These are phyloP conservation scores for Melinaea menophilus DNA, from an alignment of 2,888 invertebrate species.

Conservation along the genomic window DNA sequence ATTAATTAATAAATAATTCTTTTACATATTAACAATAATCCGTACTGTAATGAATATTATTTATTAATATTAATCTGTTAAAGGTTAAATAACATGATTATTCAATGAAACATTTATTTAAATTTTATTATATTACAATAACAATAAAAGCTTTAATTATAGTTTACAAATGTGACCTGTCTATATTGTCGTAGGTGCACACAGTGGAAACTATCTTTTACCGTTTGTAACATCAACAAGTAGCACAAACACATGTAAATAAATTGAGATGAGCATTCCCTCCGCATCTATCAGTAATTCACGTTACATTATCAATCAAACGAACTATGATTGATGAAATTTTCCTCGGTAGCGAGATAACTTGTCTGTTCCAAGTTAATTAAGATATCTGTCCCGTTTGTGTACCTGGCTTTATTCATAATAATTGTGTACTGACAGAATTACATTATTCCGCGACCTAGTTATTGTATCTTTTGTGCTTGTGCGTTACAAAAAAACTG, in stretches of 20 bases:
- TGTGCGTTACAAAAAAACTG: no score
- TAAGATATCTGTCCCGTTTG: conserved; percentile 48
- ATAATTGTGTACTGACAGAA: background rate
- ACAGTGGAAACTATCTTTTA: conserved; percentile 49
- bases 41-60: no score
- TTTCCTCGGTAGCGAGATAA: conserved; percentile 73
- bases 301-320: conserved; percentile 75
- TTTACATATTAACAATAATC: background rate
- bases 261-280: conserved; percentile 72
- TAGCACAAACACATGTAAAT: conserved; percentile 75
- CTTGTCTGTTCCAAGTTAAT: conserved; percentile 72
- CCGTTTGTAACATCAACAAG: conserved; percentile 72
- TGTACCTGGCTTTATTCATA: conserved; percentile 4
- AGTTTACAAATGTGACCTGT: conserved; percentile 3
- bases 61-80: no score
- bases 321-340: conserved; percentile 72
- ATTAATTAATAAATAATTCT: background rate
- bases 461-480: no score
- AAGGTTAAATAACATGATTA: no score
- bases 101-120: conserved; percentile 4
- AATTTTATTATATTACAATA: conserved; percentile 24
- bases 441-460: background rate
- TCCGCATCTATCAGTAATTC: conserved; percentile 74
- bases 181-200: conserved; percentile 17
- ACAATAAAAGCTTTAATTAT: no score